These are phyloP conservation scores for Drepana falcataria DNA, from an alignment of 2,888 invertebrate species.

Conservation along the genomic window DNA sequence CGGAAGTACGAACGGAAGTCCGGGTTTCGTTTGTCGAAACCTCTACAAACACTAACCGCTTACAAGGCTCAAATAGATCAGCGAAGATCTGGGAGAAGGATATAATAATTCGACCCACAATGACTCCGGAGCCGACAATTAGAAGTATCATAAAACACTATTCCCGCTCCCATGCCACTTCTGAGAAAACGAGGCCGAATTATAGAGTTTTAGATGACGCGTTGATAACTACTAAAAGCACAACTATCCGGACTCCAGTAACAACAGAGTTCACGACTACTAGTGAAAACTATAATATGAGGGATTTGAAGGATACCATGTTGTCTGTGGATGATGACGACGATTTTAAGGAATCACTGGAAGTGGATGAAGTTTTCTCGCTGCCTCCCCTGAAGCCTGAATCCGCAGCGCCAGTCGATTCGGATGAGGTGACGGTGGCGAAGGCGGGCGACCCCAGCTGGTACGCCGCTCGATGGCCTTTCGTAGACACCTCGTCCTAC, in stretches of 20 bases:
- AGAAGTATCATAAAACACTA: conserved; percentile 54
- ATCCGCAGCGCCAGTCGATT: conserved; percentile 40
- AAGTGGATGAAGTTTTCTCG: conserved; percentile 70
- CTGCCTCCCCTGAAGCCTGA: conserved; percentile 63
- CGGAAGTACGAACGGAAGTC: conserved; percentile 23
- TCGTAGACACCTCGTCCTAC: conserved; percentile 81
- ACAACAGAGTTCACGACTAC: conserved; percentile 42
- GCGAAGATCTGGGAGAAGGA: conserved; percentile 65
- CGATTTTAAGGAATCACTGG: conserved; percentile 66
- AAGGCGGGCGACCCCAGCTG: conserved; percentile 70
- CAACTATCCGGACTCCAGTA: conserved; percentile 36
- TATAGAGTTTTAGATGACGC: conserved; percentile 57
- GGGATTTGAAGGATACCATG: conserved; percentile 63
- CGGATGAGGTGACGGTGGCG: conserved; percentile 65
- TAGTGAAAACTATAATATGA: conserved; percentile 47
- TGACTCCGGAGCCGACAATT: conserved; percentile 55
- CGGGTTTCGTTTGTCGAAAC: conserved; percentile 44
- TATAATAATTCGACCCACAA: conserved; percentile 58
- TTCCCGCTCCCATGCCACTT: conserved; percentile 41
- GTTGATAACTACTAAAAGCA: conserved; percentile 55
- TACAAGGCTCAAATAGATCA: conserved; percentile 52
- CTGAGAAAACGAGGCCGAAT: conserved; percentile 44
- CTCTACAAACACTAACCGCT: conserved; percentile 47
- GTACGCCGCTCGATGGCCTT: conserved; percentile 82
- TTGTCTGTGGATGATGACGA: conserved; percentile 70